These are phyloP conservation scores for Pachyramphus minor DNA, from an alignment of 2,113 vertebrate species.

Conservation along the genomic window DNA sequence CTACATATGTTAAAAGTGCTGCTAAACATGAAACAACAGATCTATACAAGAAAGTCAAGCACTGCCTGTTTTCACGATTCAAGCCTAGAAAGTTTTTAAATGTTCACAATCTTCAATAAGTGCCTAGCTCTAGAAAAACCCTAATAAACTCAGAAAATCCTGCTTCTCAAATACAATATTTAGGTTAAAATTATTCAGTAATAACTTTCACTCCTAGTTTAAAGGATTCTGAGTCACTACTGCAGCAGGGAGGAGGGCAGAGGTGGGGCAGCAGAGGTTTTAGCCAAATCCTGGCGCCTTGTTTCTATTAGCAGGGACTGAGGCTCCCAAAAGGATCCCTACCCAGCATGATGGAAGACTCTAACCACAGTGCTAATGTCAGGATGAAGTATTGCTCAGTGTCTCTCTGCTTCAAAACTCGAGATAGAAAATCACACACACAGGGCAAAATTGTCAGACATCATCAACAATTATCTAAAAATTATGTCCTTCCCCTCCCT, in stretches of 20 bases:
- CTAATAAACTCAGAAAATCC: not conserved
- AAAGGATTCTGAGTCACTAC: not conserved
- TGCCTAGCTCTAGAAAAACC: not conserved
- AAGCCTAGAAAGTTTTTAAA: not conserved
- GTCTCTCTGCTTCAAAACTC: not conserved
- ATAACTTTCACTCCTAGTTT: not conserved
- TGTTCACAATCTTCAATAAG: not conserved
- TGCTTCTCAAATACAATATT: not conserved
- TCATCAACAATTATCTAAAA: not conserved
- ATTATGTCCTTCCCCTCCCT: fast-evolving
- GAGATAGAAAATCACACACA: not conserved
- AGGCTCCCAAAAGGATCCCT: not conserved
- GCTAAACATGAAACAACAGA: not conserved
- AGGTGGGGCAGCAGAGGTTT: not conserved
- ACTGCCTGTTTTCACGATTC: not conserved
- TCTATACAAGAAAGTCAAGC: not conserved
- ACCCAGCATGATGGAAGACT: fast-evolving
- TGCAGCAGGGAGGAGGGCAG: not conserved
- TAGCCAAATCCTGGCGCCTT: not conserved
- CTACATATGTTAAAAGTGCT: not conserved
- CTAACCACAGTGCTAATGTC: not conserved
- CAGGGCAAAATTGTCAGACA: not conserved
- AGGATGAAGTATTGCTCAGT: not conserved
- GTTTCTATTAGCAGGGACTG: not conserved
- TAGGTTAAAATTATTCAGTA: not conserved